A percentile compares a stretch with the other conserved stretches of the same genome.
Conservation (phyloP, 23 tunicate genomes). For the Trididemnum miniatum region DNA sequence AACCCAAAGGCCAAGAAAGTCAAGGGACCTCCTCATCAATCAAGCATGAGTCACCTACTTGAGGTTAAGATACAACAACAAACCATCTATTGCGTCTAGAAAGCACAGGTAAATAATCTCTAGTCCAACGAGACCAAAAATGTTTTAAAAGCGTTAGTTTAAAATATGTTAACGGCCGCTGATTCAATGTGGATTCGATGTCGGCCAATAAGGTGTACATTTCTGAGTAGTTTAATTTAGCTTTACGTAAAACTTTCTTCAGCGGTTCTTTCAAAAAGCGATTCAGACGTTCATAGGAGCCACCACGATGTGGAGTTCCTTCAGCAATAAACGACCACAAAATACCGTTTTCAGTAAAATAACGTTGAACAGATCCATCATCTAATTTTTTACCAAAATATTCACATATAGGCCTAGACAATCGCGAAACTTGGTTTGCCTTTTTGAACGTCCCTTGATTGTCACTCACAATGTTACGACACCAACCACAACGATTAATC, state of each 20-base stretch:
- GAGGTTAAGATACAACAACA: too few species aligned
- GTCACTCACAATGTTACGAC: background rate
- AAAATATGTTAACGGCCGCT: conserved; percentile 11
- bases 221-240: conserved; percentile 3
- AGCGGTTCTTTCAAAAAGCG: conserved; percentile 12
- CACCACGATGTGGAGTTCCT: conserved; percentile 1
- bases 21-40: too few species aligned
- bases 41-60: too few species aligned
- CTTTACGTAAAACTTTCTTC: background rate
- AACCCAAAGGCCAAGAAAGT: too few species aligned
- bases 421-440: background rate
- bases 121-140: too few species aligned
- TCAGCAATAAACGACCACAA: conserved; percentile 10
- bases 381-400: background rate
- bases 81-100: too few species aligned
- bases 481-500: conserved; percentile 18
- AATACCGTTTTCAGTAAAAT: conserved; percentile 21
- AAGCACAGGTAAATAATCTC: too few species aligned
- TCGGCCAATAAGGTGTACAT: conserved; percentile 3
- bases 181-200: conserved; percentile 6
- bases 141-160: too few species aligned
- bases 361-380: conserved; percentile 1
- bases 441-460: conserved; percentile 16
- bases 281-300: conserved; percentile 1
- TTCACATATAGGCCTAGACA: conserved; percentile 3